Evolutionary conservation across 2,113 vertebrate species (phyloP), one percentile per base, ranked within the genome.

Genomic region (Malurus alboscapulatus): DNA sequence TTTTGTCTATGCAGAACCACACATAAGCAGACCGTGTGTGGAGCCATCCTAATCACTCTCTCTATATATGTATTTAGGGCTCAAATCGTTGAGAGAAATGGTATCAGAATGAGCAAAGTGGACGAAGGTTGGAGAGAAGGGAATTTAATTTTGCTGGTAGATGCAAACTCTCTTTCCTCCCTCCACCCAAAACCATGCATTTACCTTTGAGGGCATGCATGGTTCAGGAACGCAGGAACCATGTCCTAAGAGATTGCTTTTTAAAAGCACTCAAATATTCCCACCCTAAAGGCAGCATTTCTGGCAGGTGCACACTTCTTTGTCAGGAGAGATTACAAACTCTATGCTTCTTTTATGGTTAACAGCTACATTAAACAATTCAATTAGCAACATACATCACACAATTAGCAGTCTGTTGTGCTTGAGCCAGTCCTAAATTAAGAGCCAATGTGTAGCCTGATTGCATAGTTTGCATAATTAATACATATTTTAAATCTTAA

Each of bases 401-500:
- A 59, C 36, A 62, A 83, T 85, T 91, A 92, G 19, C 44, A 38
- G n/a, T 44, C 20, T 69, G 44, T 38, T 81, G 50, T 83, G 29
- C 30, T 89, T 80, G 24, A 87, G 24, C 38, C 59, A 66, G 29
- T 79, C 40, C 51, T 85, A 76, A 83, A 90, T 83, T 48, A 82
- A 25, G 62, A 38, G 29, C 6, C 58, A 80, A 51, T 73, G 24
- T 69, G 66, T 22, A 83, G 55, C 59, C 63, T 66, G 78, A 87
- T 90, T 85, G 55, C 17, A 22, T 55, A 79, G 47, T 66, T 94
- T 76, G 47, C 47, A 69, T 94, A 92, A 84, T 91, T 76, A 82
- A 63, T 19, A 55, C 21, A 42, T 42, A 29, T 78, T 88, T 80
- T 61, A 62, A 82, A 79, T 73, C 68, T 29, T 75, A 66, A 85